Conservation (phyloP, 2,888 invertebrate species). For the Tupiocoris notatus region DNA sequence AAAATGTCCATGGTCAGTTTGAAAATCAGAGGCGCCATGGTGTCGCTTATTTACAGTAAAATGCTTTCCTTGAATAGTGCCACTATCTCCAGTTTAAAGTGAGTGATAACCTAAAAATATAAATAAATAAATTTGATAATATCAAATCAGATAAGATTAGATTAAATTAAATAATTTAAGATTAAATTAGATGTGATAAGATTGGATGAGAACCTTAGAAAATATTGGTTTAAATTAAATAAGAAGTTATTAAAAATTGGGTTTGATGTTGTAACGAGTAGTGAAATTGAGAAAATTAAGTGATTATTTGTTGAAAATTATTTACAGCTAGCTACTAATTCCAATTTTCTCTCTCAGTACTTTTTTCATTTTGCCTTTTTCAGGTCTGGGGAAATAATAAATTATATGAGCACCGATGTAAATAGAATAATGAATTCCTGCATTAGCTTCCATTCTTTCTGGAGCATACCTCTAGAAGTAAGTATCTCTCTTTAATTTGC, state of each 20-base stretch:
- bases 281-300: no score
- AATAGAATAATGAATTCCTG: conserved; percentile 94
- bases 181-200: no score
- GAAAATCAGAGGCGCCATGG: conserved; percentile 81
- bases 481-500: conserved; percentile 41
- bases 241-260: no score
- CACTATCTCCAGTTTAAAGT: conserved; percentile 54
- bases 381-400: conserved; percentile 84
- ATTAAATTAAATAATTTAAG: no score
- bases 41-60: conserved; percentile 78
- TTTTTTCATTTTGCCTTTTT: no score
- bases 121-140: no score
- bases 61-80: conserved; percentile 58
- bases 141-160: no score
- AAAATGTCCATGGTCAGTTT: conserved; percentile 77
- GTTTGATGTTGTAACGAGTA: no score
- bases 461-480: conserved; percentile 93
- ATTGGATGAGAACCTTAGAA: no score
- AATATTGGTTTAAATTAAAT: no score
- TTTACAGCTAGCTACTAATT: neutral
- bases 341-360: no score
- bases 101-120: conserved; percentile 9
- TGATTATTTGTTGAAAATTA: no score
- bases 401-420: conserved; percentile 95
- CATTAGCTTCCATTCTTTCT: conserved; percentile 92